Percentiles rank a stretch among this genome's conserved stretches.
phyloP scores from a whole-genome alignment of 2,888 invertebrate genomes.

The Cryptosula pallasiana region DNA sequence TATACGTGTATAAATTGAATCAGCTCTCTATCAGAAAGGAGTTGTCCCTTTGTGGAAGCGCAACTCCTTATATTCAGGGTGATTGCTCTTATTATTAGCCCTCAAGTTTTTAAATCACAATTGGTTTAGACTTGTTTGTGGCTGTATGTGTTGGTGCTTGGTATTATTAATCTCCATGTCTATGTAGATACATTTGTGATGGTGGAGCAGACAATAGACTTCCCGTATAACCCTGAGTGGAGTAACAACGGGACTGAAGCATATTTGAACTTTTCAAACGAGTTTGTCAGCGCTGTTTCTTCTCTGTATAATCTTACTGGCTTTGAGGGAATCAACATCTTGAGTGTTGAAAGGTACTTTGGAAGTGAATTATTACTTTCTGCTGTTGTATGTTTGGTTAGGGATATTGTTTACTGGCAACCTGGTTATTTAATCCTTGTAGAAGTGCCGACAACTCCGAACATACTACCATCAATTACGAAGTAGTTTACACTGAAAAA shows the following conservation, averaged over 20 bases:
- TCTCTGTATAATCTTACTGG: background rate
- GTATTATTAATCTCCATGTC: background rate
- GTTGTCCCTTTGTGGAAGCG: too few species aligned
- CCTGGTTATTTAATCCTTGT: background rate
- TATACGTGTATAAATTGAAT: too few species aligned
- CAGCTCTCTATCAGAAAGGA: too few species aligned
- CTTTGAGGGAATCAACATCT: background rate
- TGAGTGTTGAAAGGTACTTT: background rate
- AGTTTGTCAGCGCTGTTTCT: background rate
- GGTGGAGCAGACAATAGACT: background rate
- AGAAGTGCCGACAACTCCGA: background rate
- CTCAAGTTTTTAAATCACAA: too few species aligned
- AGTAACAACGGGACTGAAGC: background rate
- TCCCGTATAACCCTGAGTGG: background rate
- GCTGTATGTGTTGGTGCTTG: too few species aligned
- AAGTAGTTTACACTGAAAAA: conserved; percentile 5
- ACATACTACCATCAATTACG: background rate
- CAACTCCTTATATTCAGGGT: too few species aligned
- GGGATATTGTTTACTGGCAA: too few species aligned
- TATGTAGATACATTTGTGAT: background rate
- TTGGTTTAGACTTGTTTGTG: too few species aligned
- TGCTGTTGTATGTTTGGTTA: too few species aligned
- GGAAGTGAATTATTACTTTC: too few species aligned
- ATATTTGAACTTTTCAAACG: background rate
- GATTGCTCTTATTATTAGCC: too few species aligned